Conservation (phyloP, 2,113 vertebrate species). For the Lophotis ruficrista region DNA sequence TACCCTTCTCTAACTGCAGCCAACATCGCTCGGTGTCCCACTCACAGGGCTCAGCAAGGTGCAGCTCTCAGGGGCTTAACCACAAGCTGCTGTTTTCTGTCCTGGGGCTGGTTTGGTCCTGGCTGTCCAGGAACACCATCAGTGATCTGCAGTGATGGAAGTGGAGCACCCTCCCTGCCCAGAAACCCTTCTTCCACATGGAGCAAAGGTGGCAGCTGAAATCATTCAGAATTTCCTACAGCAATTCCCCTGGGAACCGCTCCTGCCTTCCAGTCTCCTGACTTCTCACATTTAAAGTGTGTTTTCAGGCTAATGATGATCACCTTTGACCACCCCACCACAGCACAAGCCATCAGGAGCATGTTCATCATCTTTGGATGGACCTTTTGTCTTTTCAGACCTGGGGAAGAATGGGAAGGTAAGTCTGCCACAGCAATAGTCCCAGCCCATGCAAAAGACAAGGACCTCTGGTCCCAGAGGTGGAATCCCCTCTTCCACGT, state of each 20-base stretch:
- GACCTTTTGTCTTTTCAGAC: not conserved
- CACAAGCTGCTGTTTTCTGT: not conserved
- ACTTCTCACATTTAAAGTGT: not conserved
- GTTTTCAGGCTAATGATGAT: not conserved
- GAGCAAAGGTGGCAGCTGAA: not conserved
- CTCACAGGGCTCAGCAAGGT: not conserved
- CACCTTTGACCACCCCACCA: not conserved
- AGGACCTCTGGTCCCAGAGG: not conserved
- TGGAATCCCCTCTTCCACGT: rapidly evolving
- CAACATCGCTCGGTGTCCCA: not conserved
- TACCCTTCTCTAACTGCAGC: not conserved
- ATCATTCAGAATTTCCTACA: not conserved
- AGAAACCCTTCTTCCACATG: not conserved
- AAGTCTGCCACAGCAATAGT: not conserved
- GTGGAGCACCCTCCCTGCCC: not conserved
- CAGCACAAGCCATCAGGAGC: not conserved
- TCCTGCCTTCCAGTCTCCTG: not conserved
- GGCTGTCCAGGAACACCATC: not conserved
- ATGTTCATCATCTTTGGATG: not conserved
- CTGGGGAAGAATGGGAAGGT: not conserved
- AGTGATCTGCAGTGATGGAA: not conserved
- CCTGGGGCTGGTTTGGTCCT: not conserved
- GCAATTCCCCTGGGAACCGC: not conserved
- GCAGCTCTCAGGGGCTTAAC: not conserved
- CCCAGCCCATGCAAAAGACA: not conserved